A percentile compares a stretch with the other conserved stretches of the same genome.
These are phyloP conservation scores for Acleris cristana DNA, from an alignment of 2,888 invertebrate species.

Conservation along the genomic window DNA sequence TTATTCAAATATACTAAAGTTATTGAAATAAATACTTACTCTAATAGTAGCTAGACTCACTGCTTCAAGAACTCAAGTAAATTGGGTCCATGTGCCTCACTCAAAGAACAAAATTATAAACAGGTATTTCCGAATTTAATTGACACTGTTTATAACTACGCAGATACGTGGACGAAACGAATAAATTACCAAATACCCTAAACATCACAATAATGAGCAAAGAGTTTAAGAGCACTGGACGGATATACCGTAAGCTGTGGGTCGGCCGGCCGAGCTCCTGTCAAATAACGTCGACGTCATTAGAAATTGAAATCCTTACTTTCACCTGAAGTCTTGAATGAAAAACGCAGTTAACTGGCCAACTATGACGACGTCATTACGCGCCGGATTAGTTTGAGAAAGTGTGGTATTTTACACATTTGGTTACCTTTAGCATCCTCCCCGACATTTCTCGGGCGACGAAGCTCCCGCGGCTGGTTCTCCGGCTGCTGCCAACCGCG, in stretches of 20 bases:
- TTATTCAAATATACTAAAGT: not conserved
- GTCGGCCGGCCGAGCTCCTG: constrained; percentile 57
- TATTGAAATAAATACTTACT: constrained; percentile 22
- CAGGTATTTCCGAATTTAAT: constrained; percentile 16
- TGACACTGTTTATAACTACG: constrained; percentile 31
- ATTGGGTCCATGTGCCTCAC: constrained; percentile 25
- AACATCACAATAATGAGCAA: constrained; percentile 6
- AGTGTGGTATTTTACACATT: constrained; percentile 47
- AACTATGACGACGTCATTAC: constrained; percentile 63
- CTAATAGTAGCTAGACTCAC: constrained; percentile 4
- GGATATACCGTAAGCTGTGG: constrained; percentile 42
- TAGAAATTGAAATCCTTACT: constrained; percentile 77
- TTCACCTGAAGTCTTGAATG: constrained; percentile 73
- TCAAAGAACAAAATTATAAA: constrained; percentile 13
- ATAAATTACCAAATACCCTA: constrained; percentile 17
- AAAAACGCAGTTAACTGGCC: constrained; percentile 61
- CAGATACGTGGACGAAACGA: constrained; percentile 26
- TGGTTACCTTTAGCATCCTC: constrained; percentile 70
- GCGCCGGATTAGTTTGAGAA: constrained; percentile 52
- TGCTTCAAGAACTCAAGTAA: constrained; percentile 7
- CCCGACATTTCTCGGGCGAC: constrained; percentile 66
- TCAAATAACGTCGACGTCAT: constrained; percentile 73
- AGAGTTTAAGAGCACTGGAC: constrained; percentile 5
- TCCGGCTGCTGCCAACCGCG: constrained; percentile 79
- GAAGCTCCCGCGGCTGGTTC: constrained; percentile 76